phyloP scores from a whole-genome alignment of 30 jellyfish, hydroid and myxozoan species.

The Rhopilema esculentum region DNA sequence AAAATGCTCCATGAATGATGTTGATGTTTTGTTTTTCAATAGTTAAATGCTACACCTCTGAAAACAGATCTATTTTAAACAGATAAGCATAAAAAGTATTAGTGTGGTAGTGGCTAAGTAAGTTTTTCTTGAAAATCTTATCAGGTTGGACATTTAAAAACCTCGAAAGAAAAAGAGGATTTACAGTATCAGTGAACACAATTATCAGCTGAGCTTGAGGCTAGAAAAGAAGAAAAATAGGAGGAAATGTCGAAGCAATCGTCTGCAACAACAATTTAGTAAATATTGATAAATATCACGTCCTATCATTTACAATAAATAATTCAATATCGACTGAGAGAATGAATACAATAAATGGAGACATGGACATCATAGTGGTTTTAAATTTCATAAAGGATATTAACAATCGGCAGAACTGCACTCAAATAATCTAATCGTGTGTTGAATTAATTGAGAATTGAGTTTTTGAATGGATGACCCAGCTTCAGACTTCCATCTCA shows the following conservation, averaged over 20 bases:
- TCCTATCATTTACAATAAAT: constrained; percentile 47
- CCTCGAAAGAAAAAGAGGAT: background rate
- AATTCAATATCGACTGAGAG: constrained; percentile 48
- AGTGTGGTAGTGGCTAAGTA: background rate
- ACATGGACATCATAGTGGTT: constrained; percentile 71
- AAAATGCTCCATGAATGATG: too few relatives aligned
- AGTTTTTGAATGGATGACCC: constrained; percentile 74
- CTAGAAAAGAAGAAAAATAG: background rate
- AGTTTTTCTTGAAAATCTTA: background rate
- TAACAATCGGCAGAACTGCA: constrained; percentile 56
- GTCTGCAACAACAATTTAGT: constrained; percentile 35
- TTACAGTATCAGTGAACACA: background rate
- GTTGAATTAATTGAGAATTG: constrained; percentile 57
- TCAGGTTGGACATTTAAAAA: background rate
- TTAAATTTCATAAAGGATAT: constrained; percentile 67
- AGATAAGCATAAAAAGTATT: background rate
- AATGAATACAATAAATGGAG: constrained; percentile 70
- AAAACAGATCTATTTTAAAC: background rate
- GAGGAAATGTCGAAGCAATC: background rate
- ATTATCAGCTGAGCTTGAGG: background rate
- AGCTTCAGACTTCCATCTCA: constrained; percentile 34
- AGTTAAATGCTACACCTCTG: background rate
- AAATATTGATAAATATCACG: constrained; percentile 35
- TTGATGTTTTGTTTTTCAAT: background rate
- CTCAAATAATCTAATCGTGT: constrained; percentile 54